These are phyloP conservation scores for Anthonomus grandis DNA, from an alignment of 1,140 invertebrate genomes.

Conservation along the genomic window DNA sequence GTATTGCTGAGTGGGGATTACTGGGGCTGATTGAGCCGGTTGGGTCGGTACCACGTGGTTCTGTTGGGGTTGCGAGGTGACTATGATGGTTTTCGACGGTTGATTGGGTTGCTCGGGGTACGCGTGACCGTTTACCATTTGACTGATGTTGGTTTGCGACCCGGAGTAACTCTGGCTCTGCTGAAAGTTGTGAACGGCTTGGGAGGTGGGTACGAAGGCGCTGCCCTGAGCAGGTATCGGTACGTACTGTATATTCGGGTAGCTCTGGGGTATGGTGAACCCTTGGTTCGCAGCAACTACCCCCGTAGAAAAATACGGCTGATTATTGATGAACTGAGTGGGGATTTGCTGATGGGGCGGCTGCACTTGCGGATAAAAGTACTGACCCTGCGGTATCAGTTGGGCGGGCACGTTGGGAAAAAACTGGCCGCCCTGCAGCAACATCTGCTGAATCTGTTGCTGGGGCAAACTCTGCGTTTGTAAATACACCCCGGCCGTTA, in stretches of 20 bases:
- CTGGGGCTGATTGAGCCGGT: constrained; percentile 20
- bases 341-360: constrained; percentile 38
- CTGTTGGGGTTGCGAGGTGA: constrained; percentile 37
- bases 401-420: constrained; percentile 41
- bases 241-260: constrained; percentile 45
- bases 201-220: constrained; percentile 45
- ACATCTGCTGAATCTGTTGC: constrained; percentile 47
- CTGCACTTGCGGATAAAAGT: constrained; percentile 42
- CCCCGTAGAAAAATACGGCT: constrained; percentile 40
- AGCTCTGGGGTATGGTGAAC: constrained; percentile 38
- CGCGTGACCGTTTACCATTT: constrained; percentile 45
- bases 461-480: constrained; percentile 46
- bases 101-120: constrained; percentile 41
- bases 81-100: constrained; percentile 43
- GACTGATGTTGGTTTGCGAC: constrained; percentile 31
- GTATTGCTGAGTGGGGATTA: constrained; percentile 19
- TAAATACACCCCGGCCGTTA: constrained; percentile 36
- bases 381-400: constrained; percentile 43
- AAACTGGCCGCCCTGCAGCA: constrained; percentile 42
- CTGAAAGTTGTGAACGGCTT: constrained; percentile 43
- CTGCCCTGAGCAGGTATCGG: constrained; percentile 42
- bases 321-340: constrained; percentile 40
- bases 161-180: constrained; percentile 44
- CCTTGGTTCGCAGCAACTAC: constrained; percentile 33
- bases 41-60: constrained; percentile 33